These are phyloP conservation scores for Idris sp. DNA, from an alignment of 1,140 invertebrate species.

Conservation along the genomic window DNA sequence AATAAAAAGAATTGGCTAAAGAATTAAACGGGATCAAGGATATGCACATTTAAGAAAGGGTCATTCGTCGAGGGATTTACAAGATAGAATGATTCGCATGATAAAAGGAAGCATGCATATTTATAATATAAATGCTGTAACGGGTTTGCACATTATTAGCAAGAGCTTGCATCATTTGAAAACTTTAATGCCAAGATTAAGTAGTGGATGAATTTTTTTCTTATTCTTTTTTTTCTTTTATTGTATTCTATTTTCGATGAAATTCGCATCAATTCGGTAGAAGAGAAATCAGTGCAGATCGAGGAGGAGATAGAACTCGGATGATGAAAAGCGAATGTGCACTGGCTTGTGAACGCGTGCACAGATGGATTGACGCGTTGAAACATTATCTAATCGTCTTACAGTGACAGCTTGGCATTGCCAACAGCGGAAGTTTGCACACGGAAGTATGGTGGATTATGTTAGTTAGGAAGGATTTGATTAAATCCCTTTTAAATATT, in stretches of 20 bases:
- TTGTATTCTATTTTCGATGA: slow-evolving; percentile 66
- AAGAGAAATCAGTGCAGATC: slow-evolving; percentile 40
- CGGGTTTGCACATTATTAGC: slow-evolving; percentile 31
- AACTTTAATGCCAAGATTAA: slow-evolving; percentile 10
- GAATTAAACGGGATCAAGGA: slow-evolving; percentile 52
- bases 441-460: slow-evolving; percentile 64
- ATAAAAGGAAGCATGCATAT: slow-evolving; percentile 35
- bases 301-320: slow-evolving; percentile 44
- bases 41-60: slow-evolving; percentile 37
- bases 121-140: slow-evolving; percentile 25
- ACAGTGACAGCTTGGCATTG: slow-evolving; percentile 61
- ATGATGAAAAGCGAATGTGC: slow-evolving; percentile 56
- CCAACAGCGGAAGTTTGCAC: slow-evolving; percentile 53
- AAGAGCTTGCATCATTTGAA: slow-evolving; percentile 27
- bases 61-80: slow-evolving; percentile 39
- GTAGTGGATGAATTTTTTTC: slow-evolving; percentile 5
- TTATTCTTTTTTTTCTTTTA: too few relatives aligned
- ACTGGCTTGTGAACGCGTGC: slow-evolving; percentile 45
- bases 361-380: slow-evolving; percentile 64
- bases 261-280: slow-evolving; percentile 36
- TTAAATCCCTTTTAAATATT: slow-evolving; percentile 54
- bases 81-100: slow-evolving; percentile 39
- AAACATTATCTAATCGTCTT: slow-evolving; percentile 71
- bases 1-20: slow-evolving; percentile 45
- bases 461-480: slow-evolving; percentile 66